Evolutionary conservation across 2,797 vertebrate species (phyloP).

Genomic region (Anguilla anguilla): DNA sequence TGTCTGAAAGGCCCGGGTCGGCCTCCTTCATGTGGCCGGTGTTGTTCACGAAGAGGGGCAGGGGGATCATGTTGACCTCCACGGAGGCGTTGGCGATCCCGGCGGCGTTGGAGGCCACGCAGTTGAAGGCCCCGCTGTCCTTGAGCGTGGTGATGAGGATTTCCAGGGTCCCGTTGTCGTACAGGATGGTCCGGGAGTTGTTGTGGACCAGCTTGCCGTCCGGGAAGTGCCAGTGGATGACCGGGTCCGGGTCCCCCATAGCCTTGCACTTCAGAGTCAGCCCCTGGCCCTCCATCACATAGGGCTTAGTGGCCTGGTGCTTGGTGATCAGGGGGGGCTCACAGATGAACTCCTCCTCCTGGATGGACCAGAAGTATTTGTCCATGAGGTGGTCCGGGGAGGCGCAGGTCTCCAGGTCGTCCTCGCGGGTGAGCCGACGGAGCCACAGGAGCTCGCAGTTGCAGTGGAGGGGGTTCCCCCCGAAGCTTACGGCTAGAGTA

Average conservation of each 20-base stretch:
- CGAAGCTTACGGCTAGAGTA: slow-evolving; percentile 84
- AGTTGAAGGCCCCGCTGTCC: slow-evolving; percentile 90
- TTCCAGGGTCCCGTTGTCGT: slow-evolving; percentile 87
- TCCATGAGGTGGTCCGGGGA: slow-evolving; percentile 90
- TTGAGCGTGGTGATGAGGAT: slow-evolving; percentile 89
- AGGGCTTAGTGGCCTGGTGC: slow-evolving; percentile 74
- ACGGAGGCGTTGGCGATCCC: slow-evolving; percentile 88
- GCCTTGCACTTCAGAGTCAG: slow-evolving; percentile 88
- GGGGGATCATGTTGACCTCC: slow-evolving; percentile 84
- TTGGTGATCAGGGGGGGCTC: slow-evolving; percentile 88
- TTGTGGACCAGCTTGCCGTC: slow-evolving; percentile 91
- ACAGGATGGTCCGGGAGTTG: slow-evolving; percentile 80
- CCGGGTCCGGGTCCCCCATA: slow-evolving; percentile 85
- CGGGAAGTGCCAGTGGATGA: slow-evolving; percentile 88
- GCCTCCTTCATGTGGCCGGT: slow-evolving; percentile 80
- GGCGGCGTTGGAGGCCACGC: slow-evolving; percentile 91
- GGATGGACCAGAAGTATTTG: slow-evolving; percentile 93
- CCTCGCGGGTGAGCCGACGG: slow-evolving; percentile 82
- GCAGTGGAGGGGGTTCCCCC: slow-evolving; percentile 91
- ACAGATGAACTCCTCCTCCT: slow-evolving; percentile 92
- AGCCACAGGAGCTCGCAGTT: slow-evolving; percentile 95
- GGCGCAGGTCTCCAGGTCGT: slow-evolving; percentile 91
- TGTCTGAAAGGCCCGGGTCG: slow-evolving; percentile 87
- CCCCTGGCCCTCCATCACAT: slow-evolving; percentile 88
- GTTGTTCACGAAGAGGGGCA: slow-evolving; percentile 85